phyloP scores from a whole-genome alignment of 2,113 vertebrate species.

The Thamnophis sirtalis region DNA sequence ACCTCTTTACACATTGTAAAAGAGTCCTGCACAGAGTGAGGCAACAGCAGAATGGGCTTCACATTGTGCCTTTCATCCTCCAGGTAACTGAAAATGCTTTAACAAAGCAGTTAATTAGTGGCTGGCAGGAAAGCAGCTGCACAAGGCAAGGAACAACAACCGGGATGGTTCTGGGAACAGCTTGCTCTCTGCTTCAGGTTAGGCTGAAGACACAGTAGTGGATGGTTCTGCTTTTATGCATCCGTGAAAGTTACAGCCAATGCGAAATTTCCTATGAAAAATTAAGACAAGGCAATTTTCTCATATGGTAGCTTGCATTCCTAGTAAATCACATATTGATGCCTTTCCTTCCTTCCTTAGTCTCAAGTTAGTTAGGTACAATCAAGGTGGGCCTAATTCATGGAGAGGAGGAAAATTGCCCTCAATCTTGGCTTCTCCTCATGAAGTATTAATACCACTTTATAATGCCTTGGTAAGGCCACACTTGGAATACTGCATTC shows the following conservation, averaged over 20 bases:
- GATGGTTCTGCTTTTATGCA: background rate
- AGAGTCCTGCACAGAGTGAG: background rate
- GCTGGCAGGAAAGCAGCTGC: background rate
- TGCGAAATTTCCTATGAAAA: background rate
- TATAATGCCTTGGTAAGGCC: no score
- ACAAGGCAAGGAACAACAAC: constrained; percentile 2
- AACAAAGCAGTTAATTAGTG: constrained; percentile 7
- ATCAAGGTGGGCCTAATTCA: background rate
- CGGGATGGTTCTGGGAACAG: background rate
- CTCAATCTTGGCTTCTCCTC: background rate
- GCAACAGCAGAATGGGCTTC: background rate
- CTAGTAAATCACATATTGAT: background rate
- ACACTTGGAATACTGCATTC: no score
- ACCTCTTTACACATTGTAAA: constrained; percentile 8
- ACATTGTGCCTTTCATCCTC: constrained; percentile 7
- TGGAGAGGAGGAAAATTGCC: background rate
- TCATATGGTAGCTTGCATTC: background rate
- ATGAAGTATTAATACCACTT: no score
- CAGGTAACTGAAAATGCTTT: constrained; percentile 22
- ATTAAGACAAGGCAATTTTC: background rate
- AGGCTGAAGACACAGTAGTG: background rate
- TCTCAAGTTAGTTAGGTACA: background rate
- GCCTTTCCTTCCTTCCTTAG: background rate
- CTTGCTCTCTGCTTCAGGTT: background rate
- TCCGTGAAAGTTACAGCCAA: background rate